phyloP scores from a whole-genome alignment of 2,888 invertebrate genomes.

The Diplazon laetatorius region DNA sequence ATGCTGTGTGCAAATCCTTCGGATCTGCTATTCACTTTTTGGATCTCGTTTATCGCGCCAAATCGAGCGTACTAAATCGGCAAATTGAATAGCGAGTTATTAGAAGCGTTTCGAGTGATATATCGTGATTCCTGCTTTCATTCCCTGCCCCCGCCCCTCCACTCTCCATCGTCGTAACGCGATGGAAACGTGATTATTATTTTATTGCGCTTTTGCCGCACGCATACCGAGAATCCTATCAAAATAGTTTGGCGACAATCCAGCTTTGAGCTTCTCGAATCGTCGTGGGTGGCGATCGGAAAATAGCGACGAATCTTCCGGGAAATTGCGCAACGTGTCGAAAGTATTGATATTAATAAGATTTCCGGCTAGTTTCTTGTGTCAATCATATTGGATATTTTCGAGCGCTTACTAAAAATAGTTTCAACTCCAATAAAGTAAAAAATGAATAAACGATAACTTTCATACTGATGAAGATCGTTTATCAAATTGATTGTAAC shows the following conservation, averaged over 20 bases:
- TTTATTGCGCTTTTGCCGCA: conserved; percentile 16
- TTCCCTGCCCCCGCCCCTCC: background rate
- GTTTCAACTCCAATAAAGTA: background rate
- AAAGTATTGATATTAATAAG: conserved; percentile 3
- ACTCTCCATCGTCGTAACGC: background rate
- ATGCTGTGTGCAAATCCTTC: conserved; percentile 25
- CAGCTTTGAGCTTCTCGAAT: conserved; percentile 27
- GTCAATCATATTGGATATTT: background rate
- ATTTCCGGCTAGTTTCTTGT: background rate
- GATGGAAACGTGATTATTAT: conserved; percentile 40
- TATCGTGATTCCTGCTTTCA: background rate
- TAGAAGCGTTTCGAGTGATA: conserved; percentile 21
- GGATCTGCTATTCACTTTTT: conserved; percentile 18
- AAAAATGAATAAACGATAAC: background rate
- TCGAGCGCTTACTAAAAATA: background rate
- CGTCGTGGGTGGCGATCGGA: conserved; percentile 2
- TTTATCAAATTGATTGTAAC: background rate
- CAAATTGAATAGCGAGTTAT: conserved; percentile 35
- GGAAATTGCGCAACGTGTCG: conserved; percentile 14
- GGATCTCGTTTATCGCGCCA: conserved; percentile 47
- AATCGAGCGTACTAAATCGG: conserved; percentile 57
- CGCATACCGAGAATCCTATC: conserved; percentile 41
- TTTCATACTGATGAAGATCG: background rate
- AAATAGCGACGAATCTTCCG: conserved; percentile 29
- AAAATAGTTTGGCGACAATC: conserved; percentile 48